Evolutionary conservation across 2,888 invertebrate genomes (phyloP).

Genomic region (Acrobeloides nanus): DNA sequence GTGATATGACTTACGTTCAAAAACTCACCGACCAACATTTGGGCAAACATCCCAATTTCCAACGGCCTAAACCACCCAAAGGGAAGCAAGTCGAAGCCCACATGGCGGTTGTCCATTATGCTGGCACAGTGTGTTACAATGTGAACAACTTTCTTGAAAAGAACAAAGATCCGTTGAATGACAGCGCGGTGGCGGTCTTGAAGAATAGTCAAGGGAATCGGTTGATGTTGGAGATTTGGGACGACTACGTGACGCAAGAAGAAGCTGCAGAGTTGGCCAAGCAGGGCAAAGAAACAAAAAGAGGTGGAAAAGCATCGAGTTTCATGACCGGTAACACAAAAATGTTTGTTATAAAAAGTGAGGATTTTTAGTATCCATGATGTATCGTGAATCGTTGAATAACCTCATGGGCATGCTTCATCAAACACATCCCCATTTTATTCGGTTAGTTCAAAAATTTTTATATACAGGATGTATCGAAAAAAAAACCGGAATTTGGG

Average conservation of each 20-base stretch:
- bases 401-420: conserved; percentile 93
- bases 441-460: too few relatives aligned
- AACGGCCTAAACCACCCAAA: conserved; percentile 72
- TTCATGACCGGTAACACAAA: too few relatives aligned
- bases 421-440: conserved; percentile 96
- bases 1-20: conserved; percentile 94
- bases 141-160: conserved; percentile 58
- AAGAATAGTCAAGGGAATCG: conserved; percentile 62
- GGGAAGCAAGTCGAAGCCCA: conserved; percentile 77
- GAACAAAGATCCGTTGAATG: conserved; percentile 60
- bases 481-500: too few relatives aligned
- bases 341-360: conserved; percentile 20
- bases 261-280: conserved; percentile 49
- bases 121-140: conserved; percentile 58
- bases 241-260: conserved; percentile 50
- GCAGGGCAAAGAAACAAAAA: conserved; percentile 40
- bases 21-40: conserved; percentile 98
- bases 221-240: conserved; percentile 65
- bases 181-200: conserved; percentile 56
- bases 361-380: conserved; percentile 71
- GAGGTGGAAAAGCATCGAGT: conserved; percentile 60
- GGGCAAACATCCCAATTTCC: conserved; percentile 83
- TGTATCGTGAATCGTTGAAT: conserved; percentile 80
- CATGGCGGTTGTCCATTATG: conserved; percentile 58
- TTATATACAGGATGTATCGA: too few relatives aligned